Evolutionary conservation across 2,888 invertebrate species (phyloP).

Genomic region (Pharmacophagus antenor): DNA sequence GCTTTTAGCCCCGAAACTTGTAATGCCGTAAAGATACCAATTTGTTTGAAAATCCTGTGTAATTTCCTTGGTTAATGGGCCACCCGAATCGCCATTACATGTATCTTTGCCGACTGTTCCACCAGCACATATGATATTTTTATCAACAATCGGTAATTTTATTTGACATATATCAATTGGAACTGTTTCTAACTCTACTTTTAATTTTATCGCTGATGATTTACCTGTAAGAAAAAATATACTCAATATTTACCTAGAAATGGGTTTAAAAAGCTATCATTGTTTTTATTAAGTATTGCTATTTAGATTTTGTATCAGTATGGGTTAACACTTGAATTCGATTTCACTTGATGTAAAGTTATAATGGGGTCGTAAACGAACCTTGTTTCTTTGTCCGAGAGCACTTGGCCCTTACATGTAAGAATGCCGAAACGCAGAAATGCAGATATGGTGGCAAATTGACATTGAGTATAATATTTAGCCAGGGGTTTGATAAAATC

Average conservation of each 20-base stretch:
- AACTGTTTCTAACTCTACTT: slow-evolving; percentile 61
- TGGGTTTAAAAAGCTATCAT: not conserved
- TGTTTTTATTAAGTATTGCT: not conserved
- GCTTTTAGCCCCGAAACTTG: slow-evolving; percentile 45
- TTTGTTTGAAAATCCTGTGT: slow-evolving; percentile 47
- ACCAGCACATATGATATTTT: slow-evolving; percentile 76
- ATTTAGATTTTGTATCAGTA: too few relatives aligned
- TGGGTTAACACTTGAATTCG: too few relatives aligned
- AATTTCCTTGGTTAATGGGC: slow-evolving; percentile 66
- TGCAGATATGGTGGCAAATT: too few relatives aligned
- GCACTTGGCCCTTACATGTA: too few relatives aligned
- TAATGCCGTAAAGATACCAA: slow-evolving; percentile 77
- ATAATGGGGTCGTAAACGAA: too few relatives aligned
- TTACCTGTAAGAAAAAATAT: slow-evolving; percentile 37
- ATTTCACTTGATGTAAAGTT: too few relatives aligned
- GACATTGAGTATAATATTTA: too few relatives aligned
- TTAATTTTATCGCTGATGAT: slow-evolving; percentile 45
- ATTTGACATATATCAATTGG: slow-evolving; percentile 42
- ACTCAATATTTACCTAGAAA: not conserved
- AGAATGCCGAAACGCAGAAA: too few relatives aligned
- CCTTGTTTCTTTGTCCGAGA: too few relatives aligned
- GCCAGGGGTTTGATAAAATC: too few relatives aligned
- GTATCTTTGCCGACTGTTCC: slow-evolving; percentile 74
- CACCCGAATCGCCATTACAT: slow-evolving; percentile 83
- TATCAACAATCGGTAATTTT: slow-evolving; percentile 42